These are phyloP conservation scores for Ophion ellenae DNA, from an alignment of 2,888 invertebrate genomes.

Conservation along the genomic window DNA sequence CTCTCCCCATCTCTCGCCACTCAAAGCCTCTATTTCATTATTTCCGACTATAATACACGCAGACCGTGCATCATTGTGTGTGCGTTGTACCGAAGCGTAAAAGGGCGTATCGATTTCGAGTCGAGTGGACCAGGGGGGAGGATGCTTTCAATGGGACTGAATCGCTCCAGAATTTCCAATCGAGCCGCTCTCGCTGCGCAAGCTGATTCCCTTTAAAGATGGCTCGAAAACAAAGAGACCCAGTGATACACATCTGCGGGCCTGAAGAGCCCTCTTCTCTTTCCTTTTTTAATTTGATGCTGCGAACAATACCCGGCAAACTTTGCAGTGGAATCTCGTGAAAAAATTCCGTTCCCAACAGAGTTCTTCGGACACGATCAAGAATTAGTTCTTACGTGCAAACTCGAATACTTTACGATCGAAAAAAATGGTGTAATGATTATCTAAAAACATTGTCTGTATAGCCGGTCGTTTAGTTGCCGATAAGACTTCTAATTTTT, in stretches of 20 bases:
- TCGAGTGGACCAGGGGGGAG: conserved; percentile 5
- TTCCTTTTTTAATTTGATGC: not conserved
- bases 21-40: conserved; percentile 36
- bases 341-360: not conserved
- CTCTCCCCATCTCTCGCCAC: not conserved
- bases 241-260: conserved; percentile 51
- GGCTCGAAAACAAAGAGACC: conserved; percentile 47
- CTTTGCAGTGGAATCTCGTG: not conserved
- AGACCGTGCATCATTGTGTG: conserved; percentile 5
- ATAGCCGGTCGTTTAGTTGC: no score
- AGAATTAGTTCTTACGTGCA: not conserved
- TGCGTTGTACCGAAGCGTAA: not conserved
- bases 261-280: not conserved
- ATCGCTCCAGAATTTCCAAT: conserved; percentile 17
- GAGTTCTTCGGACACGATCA: not conserved
- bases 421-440: not conserved
- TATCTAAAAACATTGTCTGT: no score
- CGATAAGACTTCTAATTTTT: no score
- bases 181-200: conserved; percentile 1
- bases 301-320: not conserved
- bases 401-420: not conserved
- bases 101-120: conserved; percentile 38
- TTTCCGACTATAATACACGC: conserved; percentile 28
- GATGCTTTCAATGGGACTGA: conserved; percentile 10
- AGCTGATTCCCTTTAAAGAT: conserved; percentile 41